phyloP scores from a whole-genome alignment of 2,797 vertebrate species.

The Poecilia gillii region DNA sequence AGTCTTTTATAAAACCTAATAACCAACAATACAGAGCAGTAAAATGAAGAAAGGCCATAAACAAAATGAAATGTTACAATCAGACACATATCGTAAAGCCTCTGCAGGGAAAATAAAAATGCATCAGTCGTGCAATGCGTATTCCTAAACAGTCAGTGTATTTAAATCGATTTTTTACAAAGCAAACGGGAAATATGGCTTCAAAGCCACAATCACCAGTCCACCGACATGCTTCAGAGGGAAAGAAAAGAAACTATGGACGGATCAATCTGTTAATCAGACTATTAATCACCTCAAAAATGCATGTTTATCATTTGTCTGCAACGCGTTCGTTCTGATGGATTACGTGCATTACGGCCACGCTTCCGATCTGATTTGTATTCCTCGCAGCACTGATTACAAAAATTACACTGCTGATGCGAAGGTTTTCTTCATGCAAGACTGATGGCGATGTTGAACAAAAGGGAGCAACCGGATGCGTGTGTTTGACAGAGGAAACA shows the following conservation, averaged over 20 bases:
- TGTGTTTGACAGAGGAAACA: conserved; percentile 22
- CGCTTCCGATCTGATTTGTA: conserved; percentile 79
- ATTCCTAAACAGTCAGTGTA: conserved; percentile 45
- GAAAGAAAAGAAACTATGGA: conserved; percentile 44
- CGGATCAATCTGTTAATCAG: conserved; percentile 72
- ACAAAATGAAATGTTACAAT: conserved; percentile 56
- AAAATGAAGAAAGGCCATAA: conserved; percentile 57
- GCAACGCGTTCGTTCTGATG: conserved; percentile 75
- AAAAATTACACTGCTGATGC: conserved; percentile 81
- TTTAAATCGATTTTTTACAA: conserved; percentile 44
- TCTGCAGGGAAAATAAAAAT: conserved; percentile 19
- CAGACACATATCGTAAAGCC: conserved; percentile 47
- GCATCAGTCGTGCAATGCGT: conserved; percentile 30
- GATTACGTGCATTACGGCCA: conserved; percentile 76
- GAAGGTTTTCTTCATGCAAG: conserved; percentile 73
- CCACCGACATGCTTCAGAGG: conserved; percentile 20
- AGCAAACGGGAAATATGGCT: conserved; percentile 42
- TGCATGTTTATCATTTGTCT: conserved; percentile 78
- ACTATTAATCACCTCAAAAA: conserved; percentile 78
- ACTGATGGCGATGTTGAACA: conserved; percentile 75
- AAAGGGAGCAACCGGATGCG: conserved; percentile 44
- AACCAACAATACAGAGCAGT: conserved; percentile 49
- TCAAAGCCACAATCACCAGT: conserved; percentile 22
- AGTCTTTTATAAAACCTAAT: conserved; percentile 38
- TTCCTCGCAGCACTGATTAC: conserved; percentile 76